A percentile compares a stretch with the other conserved stretches of the same genome.
Evolutionary conservation across 2,113 vertebrate genomes (phyloP).

Genomic region (Anguilla japonica): DNA sequence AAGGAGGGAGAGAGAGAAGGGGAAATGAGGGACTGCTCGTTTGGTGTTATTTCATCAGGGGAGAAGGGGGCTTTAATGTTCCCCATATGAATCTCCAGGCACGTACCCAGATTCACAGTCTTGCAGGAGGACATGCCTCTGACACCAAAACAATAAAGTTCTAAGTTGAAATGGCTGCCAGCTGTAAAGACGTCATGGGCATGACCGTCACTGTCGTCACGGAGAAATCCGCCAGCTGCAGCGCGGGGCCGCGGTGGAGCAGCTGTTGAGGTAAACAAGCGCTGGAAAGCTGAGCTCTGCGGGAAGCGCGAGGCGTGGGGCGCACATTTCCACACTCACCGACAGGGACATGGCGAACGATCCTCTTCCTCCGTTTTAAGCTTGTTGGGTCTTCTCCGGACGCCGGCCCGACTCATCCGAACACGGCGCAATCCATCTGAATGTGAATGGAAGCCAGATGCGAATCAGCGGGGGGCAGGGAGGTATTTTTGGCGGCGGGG

Average conservation of each 20-base stretch:
- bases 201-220: background rate
- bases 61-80: background rate
- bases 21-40: background rate
- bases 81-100: background rate
- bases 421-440: constrained; percentile 18
- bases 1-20: background rate
- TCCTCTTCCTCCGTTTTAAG: constrained; percentile 1
- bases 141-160: too few species aligned
- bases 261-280: background rate
- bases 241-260: background rate
- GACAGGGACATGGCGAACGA: constrained; percentile 22
- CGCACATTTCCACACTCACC: constrained; percentile 8
- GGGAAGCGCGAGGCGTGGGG: background rate
- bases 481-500: background rate
- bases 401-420: constrained; percentile 4
- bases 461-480: background rate
- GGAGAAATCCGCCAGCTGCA: background rate
- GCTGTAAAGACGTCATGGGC: background rate
- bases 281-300: background rate
- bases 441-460: background rate
- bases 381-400: background rate
- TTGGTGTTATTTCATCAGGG: background rate
- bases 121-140: too few species aligned
- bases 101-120: background rate
- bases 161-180: too few species aligned